These are phyloP conservation scores for Rhea americana DNA, from an alignment of 2,113 vertebrate species.

Conservation along the genomic window DNA sequence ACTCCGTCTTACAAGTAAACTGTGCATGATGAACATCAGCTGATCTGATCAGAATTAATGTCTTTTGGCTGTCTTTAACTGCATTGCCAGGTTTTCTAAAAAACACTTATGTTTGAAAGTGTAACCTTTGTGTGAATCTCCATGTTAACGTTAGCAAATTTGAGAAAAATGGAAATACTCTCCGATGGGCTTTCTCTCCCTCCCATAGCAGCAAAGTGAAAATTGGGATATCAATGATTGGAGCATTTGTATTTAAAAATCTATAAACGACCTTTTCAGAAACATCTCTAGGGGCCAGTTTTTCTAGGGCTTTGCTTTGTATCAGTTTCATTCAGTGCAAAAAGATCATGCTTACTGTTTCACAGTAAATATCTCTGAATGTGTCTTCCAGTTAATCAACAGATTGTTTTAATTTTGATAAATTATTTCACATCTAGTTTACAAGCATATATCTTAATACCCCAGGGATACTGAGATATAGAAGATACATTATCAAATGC, in stretches of 20 bases:
- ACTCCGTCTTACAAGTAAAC: background rate
- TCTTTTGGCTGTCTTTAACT: background rate
- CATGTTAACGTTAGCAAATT: background rate
- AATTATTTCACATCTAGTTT: background rate
- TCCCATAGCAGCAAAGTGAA: background rate
- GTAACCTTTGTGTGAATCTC: background rate
- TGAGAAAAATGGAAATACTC: background rate
- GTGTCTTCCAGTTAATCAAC: background rate
- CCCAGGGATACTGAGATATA: background rate
- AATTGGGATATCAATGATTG: background rate
- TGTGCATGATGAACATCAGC: fast-evolving
- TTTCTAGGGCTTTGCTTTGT: background rate
- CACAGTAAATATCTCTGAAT: background rate
- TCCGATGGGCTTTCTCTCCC: background rate
- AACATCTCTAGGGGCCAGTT: background rate
- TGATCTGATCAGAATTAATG: background rate
- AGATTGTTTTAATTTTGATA: background rate
- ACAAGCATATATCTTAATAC: background rate
- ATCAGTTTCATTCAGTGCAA: background rate
- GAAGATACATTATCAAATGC: background rate
- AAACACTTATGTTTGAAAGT: background rate
- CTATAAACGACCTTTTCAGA: background rate
- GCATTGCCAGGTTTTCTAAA: background rate
- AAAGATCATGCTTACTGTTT: background rate
- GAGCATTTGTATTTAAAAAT: background rate